Evolutionary conservation across 2,113 vertebrate genomes (phyloP).

Genomic region (Herpailurus yagouaroundi): DNA sequence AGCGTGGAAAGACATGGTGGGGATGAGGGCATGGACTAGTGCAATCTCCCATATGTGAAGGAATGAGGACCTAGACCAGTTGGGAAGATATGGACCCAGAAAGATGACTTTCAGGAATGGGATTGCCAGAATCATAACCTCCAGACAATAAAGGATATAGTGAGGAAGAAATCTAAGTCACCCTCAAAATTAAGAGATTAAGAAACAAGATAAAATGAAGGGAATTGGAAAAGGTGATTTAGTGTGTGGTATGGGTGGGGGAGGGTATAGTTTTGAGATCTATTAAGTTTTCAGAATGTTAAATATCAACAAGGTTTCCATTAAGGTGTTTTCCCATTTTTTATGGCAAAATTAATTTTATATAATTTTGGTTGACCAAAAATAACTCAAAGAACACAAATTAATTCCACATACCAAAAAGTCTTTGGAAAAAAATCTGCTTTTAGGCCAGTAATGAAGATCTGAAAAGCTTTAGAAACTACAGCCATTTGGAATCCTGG

Average conservation of each 20-base stretch:
- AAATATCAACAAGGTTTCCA: neutral
- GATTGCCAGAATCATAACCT: neutral
- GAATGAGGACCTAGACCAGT: neutral
- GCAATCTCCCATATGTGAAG: neutral
- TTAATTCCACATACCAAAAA: neutral
- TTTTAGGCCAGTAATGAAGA: neutral
- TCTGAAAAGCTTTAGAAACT: neutral
- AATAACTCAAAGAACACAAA: neutral
- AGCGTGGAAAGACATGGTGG: neutral
- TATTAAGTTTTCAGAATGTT: neutral
- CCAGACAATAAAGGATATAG: neutral
- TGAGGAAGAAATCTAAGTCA: neutral
- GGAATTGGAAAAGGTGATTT: neutral
- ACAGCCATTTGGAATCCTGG: neutral
- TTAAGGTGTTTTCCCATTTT: neutral
- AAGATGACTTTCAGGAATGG: neutral
- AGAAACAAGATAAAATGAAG: neutral
- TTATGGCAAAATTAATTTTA: neutral
- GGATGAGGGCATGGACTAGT: neutral
- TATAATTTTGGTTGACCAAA: neutral
- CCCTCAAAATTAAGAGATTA: neutral
- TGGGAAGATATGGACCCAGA: neutral
- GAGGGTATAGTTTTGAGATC: neutral
- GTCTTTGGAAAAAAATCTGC: neutral
- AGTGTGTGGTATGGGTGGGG: rapidly evolving